A percentile compares a stretch with the other conserved stretches of the same genome.
These are phyloP conservation scores for Brienomyrus brachyistius DNA, from an alignment of 2,113 vertebrate species.

Conservation along the genomic window DNA sequence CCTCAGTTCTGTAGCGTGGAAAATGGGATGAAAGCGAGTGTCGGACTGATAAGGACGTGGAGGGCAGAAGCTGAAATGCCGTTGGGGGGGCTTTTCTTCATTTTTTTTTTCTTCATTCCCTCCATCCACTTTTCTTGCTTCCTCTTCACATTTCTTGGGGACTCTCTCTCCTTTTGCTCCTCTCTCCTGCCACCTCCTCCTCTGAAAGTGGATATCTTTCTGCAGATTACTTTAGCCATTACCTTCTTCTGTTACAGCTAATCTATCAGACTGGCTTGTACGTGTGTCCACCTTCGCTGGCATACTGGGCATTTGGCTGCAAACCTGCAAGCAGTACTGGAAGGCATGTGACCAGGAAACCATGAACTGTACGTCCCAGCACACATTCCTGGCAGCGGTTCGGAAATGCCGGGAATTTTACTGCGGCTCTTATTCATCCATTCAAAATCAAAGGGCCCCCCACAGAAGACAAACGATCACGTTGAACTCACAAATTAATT, in stretches of 20 bases:
- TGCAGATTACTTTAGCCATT: background rate
- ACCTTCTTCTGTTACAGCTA: background rate
- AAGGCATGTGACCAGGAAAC: background rate
- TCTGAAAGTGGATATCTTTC: background rate
- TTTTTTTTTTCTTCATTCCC: background rate
- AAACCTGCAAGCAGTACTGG: background rate
- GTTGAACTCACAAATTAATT: background rate
- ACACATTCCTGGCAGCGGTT: background rate
- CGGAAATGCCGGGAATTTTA: background rate
- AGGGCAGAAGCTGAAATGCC: background rate
- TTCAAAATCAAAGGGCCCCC: background rate
- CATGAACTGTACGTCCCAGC: background rate
- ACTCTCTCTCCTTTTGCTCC: background rate
- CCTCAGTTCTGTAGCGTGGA: conserved; percentile 13
- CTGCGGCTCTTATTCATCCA: background rate
- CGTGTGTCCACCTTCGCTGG: background rate
- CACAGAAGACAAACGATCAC: background rate
- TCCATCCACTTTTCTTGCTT: conserved; percentile 1
- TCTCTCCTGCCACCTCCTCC: background rate
- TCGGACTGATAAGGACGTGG: background rate
- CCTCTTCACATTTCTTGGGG: background rate
- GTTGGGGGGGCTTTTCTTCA: background rate
- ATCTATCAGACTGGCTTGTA: background rate
- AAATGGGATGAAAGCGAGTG: conserved; percentile 16
- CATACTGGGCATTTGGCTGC: background rate